phyloP scores from a whole-genome alignment of 2,113 vertebrate genomes.

The Alligator mississippiensis region DNA sequence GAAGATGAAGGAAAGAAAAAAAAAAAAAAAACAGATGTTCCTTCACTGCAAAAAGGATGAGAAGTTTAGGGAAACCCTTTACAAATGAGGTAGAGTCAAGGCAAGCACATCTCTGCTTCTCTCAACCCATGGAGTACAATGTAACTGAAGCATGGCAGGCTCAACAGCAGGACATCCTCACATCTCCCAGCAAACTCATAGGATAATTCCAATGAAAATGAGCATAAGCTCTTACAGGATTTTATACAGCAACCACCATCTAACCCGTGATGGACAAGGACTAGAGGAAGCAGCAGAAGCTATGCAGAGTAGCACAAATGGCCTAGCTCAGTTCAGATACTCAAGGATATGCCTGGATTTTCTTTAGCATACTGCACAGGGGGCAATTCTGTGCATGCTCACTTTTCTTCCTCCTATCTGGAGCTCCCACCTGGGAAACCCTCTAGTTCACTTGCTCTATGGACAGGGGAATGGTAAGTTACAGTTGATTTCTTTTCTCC shows the following conservation, averaged over 20 bases:
- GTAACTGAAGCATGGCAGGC: background rate
- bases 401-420: background rate
- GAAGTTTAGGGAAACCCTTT: background rate
- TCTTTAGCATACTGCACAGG: rapidly evolving
- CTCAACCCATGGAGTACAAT: background rate
- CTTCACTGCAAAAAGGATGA: background rate
- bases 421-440: background rate
- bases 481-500: rapidly evolving
- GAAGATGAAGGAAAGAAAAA: background rate
- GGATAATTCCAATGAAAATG: background rate
- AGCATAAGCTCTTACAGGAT: background rate
- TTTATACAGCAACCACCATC: background rate
- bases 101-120: slow-evolving; percentile 25
- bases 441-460: background rate
- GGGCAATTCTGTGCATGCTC: background rate
- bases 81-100: slow-evolving; percentile 25
- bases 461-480: background rate
- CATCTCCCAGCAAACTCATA: background rate
- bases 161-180: background rate
- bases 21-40: background rate
- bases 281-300: background rate
- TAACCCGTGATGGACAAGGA: background rate
- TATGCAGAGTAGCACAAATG: background rate
- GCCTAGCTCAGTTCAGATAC: background rate
- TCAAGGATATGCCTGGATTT: background rate